Conservation (phyloP, 2,888 invertebrate genomes). For the Oscheius sp. region DNA sequence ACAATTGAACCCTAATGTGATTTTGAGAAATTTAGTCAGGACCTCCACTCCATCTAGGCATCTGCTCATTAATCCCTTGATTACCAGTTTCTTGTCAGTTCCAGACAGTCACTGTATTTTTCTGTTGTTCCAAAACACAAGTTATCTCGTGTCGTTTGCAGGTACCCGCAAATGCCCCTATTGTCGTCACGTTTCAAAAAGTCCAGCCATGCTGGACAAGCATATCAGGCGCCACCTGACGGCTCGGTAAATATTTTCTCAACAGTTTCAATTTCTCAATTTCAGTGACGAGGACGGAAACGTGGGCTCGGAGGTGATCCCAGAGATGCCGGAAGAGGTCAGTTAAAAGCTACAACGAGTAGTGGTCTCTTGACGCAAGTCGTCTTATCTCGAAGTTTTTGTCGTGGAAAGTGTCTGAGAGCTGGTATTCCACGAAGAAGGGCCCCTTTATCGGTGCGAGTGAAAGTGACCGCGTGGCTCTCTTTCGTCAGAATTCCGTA, state of each 20-base stretch:
- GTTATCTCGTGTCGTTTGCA: constrained; percentile 39
- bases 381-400: neutral
- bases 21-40: too few relatives aligned
- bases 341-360: neutral
- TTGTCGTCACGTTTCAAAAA: constrained; percentile 72
- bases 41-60: neutral
- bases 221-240: constrained; percentile 64
- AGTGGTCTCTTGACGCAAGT: constrained; percentile 3
- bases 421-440: constrained; percentile 5
- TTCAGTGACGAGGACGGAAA: constrained; percentile 9
- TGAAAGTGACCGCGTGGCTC: constrained; percentile 10
- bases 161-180: constrained; percentile 71
- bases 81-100: neutral
- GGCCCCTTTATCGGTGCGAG: neutral
- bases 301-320: constrained; percentile 19
- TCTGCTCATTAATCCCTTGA: neutral
- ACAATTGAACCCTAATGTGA: too few relatives aligned
- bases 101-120: neutral
- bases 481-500: neutral
- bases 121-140: neutral
- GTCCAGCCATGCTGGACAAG: constrained; percentile 73
- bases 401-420: constrained; percentile 18
- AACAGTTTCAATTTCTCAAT: neutral
- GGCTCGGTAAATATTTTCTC: neutral
- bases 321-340: neutral